Evolutionary conservation across 2,797 vertebrate species (phyloP), one percentile per base, ranked within the genome.

Genomic region (Nannoperca obscura): DNA sequence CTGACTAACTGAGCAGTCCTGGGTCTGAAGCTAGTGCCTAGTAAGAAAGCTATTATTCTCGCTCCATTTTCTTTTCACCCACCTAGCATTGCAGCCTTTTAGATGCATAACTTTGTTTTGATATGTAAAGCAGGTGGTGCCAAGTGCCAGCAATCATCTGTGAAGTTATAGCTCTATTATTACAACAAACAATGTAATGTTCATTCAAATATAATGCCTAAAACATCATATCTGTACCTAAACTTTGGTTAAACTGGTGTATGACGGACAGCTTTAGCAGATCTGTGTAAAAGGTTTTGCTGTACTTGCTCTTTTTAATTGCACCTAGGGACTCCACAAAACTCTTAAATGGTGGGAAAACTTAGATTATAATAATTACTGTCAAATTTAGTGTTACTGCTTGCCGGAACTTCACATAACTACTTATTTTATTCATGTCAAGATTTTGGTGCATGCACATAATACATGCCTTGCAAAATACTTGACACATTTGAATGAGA

Each of bases 1-100:
- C 87, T 77, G 78, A 85, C 74, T 57, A 80, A 83, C 75, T 65
- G 49, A 86, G 80, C 76, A 69, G 68, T 81, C 78, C 62, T 74
- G 64, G 46, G 74, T 68, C 64, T 71, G 65, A 47, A 67, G 67
- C 71, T 54, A 80, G 55, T 30, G 54, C 85, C 52, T 13, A 52
- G 52, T 75, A 76, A 83, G 67, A 89, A 83, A 75, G 66, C 66
- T 32, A 59, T 74, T 70, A 76, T 82, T 75, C 69, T 83, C 58
- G 79, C 36, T 60, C 34, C 19, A 30, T 72, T 86, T 71, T 82
- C 46, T 70, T 76, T 74, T 67, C 74, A 83, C 72, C 81, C 27
- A 64, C 68, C 81, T 78, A 66, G 14, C 47, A 71, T 34, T 78
- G 58, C 71, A 40, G 20, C 8, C 1, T 20, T 12, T 64, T 22